A percentile compares a stretch with the other conserved stretches of the same genome.
These are phyloP conservation scores for Falcaria lacertinaria DNA, from an alignment of 2,888 invertebrate species.

Conservation along the genomic window DNA sequence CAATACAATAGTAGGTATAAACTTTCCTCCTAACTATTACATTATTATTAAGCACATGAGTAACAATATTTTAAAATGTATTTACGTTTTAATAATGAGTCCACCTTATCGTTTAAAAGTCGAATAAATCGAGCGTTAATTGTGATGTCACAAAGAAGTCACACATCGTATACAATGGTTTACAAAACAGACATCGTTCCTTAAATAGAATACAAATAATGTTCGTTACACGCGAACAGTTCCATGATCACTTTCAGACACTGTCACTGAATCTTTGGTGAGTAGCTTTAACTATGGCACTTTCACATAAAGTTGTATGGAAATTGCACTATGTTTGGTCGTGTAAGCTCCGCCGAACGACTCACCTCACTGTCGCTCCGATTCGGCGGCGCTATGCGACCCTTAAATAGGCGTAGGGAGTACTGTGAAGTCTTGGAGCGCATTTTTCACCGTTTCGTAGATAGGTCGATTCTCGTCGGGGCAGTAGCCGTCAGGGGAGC, in stretches of 20 bases:
- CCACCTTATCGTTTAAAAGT: constrained; percentile 63
- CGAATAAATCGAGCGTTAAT: constrained; percentile 48
- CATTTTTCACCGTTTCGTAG: constrained; percentile 94
- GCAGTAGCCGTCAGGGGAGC: constrained; percentile 90
- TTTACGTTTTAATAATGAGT: constrained; percentile 60
- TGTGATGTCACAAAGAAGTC: constrained; percentile 67
- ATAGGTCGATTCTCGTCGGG: constrained; percentile 91
- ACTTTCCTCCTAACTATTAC: constrained; percentile 68
- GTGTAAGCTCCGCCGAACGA: constrained; percentile 60
- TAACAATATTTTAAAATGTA: constrained; percentile 77
- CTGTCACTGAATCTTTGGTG: constrained; percentile 41
- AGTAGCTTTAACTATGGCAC: constrained; percentile 23
- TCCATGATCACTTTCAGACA: constrained; percentile 18
- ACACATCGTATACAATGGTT: constrained; percentile 78
- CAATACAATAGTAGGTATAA: constrained; percentile 67
- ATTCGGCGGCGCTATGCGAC: constrained; percentile 72
- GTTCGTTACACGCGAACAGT: constrained; percentile 13
- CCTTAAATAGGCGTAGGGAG: constrained; percentile 93
- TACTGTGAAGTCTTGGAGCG: constrained; percentile 94
- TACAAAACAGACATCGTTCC: constrained; percentile 69
- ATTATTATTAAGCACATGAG: constrained; percentile 73
- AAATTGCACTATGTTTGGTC: constrained; percentile 26
- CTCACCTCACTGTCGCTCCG: constrained; percentile 60
- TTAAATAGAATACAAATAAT: constrained; percentile 56
- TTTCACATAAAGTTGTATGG: constrained; percentile 2